Evolutionary conservation across 1,140 invertebrate species (phyloP), one percentile per base, ranked within the genome.

Genomic region (Drosophila rufa): DNA sequence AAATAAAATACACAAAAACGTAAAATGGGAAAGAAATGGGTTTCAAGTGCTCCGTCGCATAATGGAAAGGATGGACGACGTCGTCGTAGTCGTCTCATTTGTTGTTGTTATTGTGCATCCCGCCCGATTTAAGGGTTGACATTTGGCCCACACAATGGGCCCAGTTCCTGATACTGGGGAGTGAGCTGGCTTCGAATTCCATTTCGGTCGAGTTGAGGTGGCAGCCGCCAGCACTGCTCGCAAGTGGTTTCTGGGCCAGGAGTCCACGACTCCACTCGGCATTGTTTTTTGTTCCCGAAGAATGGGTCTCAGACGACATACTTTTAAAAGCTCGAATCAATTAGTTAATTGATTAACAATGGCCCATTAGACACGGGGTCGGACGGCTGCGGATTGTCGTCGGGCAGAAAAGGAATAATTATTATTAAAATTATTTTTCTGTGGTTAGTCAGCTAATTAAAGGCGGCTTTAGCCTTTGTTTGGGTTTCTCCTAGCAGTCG

Each of bases 321-420:
- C 84, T 84, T 86, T 87, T 80, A 80, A 87, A 58, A 78, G 84
- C 81, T 66, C 61, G 64, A 90, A 87, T 90, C 84, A 87, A 89
- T 87, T 87, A 87, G 84, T 83, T 87, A 87, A 87, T 87, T 87
- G 84, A 87, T 71, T 83, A 84, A 89, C 84, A 87, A 80, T 51
- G 69, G 64, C 38, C 38, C 61, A 62, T 68, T 66, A 51, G 46
- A 61, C 57, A 48, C 33, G 25, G 43, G 66, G 42, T 70, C 30
- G 43, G 48, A 30, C 45, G 58, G 27, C 43, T 22, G 57, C 33
- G 25, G 30, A 12, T 62, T 40, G 47, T 62, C 48, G n/a, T 14
- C 7, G 12, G 17, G 14, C 50, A 33, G 33, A 27, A 58, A 19
- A 27, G 22, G 40, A 70, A 68, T 70, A 70, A 68, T 68, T 68